These are phyloP conservation scores for Frankliniella intonsa DNA, from an alignment of 2,888 invertebrate species.

Conservation along the genomic window DNA sequence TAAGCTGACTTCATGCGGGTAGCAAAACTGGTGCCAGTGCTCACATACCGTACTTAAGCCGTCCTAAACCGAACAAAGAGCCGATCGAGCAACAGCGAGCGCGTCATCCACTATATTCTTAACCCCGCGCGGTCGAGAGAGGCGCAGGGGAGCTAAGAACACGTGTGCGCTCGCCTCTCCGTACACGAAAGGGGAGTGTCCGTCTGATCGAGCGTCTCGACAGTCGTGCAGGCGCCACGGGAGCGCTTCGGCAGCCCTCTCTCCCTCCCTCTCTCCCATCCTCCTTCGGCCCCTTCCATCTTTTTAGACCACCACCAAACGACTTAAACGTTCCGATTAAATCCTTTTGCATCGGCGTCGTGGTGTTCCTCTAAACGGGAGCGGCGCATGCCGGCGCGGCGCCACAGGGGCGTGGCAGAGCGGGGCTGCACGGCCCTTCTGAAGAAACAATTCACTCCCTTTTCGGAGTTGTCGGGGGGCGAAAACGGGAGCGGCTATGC, in stretches of 20 bases:
- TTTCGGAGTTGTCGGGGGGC: background rate
- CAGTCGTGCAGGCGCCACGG: background rate
- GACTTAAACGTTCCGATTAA: background rate
- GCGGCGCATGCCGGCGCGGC: background rate
- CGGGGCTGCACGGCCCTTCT: background rate
- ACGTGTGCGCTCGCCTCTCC: background rate
- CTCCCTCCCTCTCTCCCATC: background rate
- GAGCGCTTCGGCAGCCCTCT: background rate
- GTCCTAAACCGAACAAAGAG: background rate
- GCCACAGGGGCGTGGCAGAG: background rate
- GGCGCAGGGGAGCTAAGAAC: background rate
- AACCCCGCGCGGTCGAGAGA: background rate
- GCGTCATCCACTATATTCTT: background rate
- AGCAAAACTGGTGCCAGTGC: too few species aligned
- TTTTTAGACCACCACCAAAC: too few species aligned
- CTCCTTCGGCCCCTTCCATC: background rate
- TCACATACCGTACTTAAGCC: too few species aligned
- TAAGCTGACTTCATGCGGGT: too few species aligned
- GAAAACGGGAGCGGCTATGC: background rate
- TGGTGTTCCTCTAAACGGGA: background rate
- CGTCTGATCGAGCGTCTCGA: background rate
- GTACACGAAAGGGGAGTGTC: slow-evolving; percentile 1
- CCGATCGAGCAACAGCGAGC: background rate
- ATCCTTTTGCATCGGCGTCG: background rate
- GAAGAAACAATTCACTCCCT: background rate